These are phyloP conservation scores for Aurelia sp. DNA, from an alignment of 30 jellyfish, hydroid and myxozoan species.

Conservation along the genomic window DNA sequence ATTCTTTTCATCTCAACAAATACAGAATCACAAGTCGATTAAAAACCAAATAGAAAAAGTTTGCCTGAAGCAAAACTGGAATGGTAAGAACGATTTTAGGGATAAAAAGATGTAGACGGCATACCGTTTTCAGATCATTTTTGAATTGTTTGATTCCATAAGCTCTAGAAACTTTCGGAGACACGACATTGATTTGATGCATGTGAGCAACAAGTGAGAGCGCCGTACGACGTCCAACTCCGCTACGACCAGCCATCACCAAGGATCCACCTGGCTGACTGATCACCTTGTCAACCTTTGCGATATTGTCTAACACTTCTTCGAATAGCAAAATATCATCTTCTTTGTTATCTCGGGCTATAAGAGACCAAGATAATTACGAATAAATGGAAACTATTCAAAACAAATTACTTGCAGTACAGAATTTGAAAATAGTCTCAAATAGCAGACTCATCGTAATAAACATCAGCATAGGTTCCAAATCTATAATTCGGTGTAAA, in stretches of 20 bases:
- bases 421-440: too few species aligned
- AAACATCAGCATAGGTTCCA: too few species aligned
- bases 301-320: constrained; percentile 85
- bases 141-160: constrained; percentile 86
- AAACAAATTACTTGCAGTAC: too few species aligned
- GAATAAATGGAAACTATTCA: too few species aligned
- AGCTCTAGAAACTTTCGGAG: constrained; percentile 89
- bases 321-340: constrained; percentile 77
- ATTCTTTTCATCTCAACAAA: too few species aligned
- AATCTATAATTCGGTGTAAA: too few species aligned
- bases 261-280: constrained; percentile 95
- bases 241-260: constrained; percentile 96
- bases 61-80: too few species aligned
- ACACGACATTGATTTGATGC: constrained; percentile 84
- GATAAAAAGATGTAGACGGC: neutral
- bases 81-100: neutral
- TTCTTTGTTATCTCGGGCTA: constrained; percentile 95
- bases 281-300: constrained; percentile 76
- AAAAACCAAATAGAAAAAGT: too few species aligned
- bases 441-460: too few species aligned
- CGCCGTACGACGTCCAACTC: constrained; percentile 92
- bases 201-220: constrained; percentile 89
- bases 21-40: too few species aligned
- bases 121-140: constrained; percentile 84
- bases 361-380: too few species aligned